Evolutionary conservation across 2,113 vertebrate species (phyloP).

Genomic region (Gymnocephalus cernua): DNA sequence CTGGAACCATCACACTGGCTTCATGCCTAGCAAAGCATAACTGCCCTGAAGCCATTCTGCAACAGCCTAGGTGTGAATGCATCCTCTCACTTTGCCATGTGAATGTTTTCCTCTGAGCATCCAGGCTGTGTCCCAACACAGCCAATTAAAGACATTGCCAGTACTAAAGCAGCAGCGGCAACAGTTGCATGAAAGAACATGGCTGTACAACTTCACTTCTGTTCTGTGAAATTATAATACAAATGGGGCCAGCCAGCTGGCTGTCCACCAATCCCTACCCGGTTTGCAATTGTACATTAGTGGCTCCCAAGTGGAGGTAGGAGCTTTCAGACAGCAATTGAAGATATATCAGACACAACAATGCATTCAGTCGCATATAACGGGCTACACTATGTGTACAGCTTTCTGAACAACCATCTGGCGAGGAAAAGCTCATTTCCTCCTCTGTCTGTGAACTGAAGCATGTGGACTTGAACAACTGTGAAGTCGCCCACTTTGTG

Average conservation of each 20-base stretch:
- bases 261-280: constrained; percentile 33
- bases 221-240: constrained; percentile 87
- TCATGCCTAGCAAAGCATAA: constrained; percentile 7
- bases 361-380: constrained; percentile 14
- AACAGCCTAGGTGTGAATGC: constrained; percentile 12
- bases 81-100: not conserved
- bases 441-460: constrained; percentile 5
- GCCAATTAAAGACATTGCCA: constrained; percentile 46
- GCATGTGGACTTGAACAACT: not conserved
- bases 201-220: constrained; percentile 10
- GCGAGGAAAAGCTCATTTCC: constrained; percentile 21
- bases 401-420: constrained; percentile 3
- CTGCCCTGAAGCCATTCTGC: constrained; percentile 5
- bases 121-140: constrained; percentile 24
- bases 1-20: not conserved
- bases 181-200: constrained; percentile 44
- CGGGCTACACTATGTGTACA: constrained; percentile 15
- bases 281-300: constrained; percentile 32
- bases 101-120: constrained; percentile 36
- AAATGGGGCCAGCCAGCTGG: constrained; percentile 72
- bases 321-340: constrained; percentile 24
- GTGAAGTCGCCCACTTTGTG: not conserved
- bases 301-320: not conserved
- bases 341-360: constrained; percentile 19
- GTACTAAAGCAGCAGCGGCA: constrained; percentile 12